Percentiles rank a stretch among this genome's conserved stretches.
phyloP scores from a whole-genome alignment of 2,888 invertebrate species.

The Meloe dianella region DNA sequence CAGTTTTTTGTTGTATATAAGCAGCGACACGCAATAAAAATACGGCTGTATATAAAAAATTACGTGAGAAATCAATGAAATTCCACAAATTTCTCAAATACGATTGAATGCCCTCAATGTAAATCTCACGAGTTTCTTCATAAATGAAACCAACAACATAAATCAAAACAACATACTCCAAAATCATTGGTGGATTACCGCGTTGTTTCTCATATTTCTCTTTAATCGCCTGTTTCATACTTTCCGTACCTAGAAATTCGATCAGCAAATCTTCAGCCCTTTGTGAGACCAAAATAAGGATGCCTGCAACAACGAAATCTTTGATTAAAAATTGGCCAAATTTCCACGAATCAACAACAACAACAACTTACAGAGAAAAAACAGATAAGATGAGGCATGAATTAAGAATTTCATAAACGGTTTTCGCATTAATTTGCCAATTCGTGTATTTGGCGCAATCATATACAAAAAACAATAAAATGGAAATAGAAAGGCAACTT shows the following conservation, averaged over 20 bases:
- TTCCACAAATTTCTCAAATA: conserved; percentile 96
- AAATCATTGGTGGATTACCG: conserved; percentile 82
- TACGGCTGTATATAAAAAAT: conserved; percentile 82
- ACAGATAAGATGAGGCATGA: conserved; percentile 91
- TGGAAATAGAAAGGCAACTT: conserved; percentile 85
- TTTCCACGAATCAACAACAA: conserved; percentile 55
- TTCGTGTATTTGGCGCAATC: conserved; percentile 79
- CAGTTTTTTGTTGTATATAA: conserved; percentile 74
- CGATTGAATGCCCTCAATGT: conserved; percentile 81
- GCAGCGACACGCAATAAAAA: conserved; percentile 72
- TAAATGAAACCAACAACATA: conserved; percentile 92
- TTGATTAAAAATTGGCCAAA: conserved; percentile 1
- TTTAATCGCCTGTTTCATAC: conserved; percentile 68
- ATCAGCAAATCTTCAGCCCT: conserved; percentile 81
- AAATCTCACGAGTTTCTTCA: conserved; percentile 92
- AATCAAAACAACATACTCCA: conserved; percentile 82
- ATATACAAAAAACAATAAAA: conserved; percentile 86
- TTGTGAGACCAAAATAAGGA: conserved; percentile 91
- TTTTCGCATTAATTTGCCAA: conserved; percentile 85
- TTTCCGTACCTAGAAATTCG: conserved; percentile 74
- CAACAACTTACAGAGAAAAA: conserved; percentile 86
- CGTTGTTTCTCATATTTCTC: conserved; percentile 75
- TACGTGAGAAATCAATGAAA: conserved; percentile 92
- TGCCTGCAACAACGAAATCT: conserved; percentile 69
- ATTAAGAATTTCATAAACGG: conserved; percentile 97